A percentile compares a stretch with the other conserved stretches of the same genome.
Conservation (phyloP, 2,888 invertebrate genomes). For the Stenurella melanura region DNA sequence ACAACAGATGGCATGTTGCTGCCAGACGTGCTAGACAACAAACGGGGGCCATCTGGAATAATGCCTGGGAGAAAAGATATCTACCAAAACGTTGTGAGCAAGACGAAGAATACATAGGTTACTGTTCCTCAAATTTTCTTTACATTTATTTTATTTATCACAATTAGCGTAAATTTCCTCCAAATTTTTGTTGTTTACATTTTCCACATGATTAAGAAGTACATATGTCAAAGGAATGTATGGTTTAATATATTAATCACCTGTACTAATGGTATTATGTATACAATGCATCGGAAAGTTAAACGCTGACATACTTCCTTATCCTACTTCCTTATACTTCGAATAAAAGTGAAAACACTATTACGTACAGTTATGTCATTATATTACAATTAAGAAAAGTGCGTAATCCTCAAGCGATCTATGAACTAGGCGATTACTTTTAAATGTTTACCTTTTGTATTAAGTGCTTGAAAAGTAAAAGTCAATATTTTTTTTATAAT, state of each 20-base stretch:
- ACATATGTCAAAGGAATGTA: too few relatives aligned
- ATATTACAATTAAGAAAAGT: slow-evolving; percentile 12
- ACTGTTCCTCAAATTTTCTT: too few relatives aligned
- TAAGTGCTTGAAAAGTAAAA: slow-evolving; percentile 1
- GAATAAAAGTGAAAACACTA: slow-evolving; percentile 52
- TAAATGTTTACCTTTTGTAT: not conserved
- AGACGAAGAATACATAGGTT: too few relatives aligned
- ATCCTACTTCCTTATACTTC: slow-evolving; percentile 47
- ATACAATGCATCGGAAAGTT: slow-evolving; percentile 34
- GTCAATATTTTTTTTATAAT: not conserved
- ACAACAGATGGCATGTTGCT: too few relatives aligned
- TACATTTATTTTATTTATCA: too few relatives aligned
- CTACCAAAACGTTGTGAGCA: too few relatives aligned
- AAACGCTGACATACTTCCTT: slow-evolving; percentile 47
- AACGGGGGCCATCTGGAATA: too few relatives aligned
- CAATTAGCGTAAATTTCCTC: too few relatives aligned
- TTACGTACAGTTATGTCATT: slow-evolving; percentile 47
- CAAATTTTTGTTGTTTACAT: too few relatives aligned
- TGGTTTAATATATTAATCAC: not conserved
- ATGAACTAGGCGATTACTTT: not conserved
- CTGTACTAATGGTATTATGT: slow-evolving; percentile 13
- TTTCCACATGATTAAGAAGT: too few relatives aligned
- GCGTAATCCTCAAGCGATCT: not conserved
- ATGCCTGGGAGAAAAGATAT: too few relatives aligned
- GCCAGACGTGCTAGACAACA: too few relatives aligned